phyloP scores from a whole-genome alignment of 2,888 invertebrate species.

The Macrophya annulata region DNA sequence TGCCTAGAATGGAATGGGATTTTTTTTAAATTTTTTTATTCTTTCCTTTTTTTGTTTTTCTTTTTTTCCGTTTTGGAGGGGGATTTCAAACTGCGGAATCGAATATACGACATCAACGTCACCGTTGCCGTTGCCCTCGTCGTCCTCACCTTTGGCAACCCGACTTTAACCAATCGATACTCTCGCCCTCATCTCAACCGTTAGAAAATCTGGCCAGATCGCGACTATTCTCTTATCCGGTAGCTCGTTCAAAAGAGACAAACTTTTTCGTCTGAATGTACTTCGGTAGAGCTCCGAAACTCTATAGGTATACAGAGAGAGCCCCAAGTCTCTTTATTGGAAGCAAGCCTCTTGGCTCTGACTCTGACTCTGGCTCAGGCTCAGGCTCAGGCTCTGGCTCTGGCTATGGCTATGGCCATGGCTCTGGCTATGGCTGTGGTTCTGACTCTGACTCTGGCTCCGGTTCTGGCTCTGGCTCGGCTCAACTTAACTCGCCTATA shows the following conservation, averaged over 20 bases:
- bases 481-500: constrained; percentile 46
- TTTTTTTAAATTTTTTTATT: neutral
- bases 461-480: neutral
- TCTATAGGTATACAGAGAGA: constrained; percentile 38
- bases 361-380: constrained; percentile 44
- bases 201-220: constrained; percentile 35
- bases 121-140: neutral
- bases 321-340: constrained; percentile 63
- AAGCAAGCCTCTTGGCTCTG: constrained; percentile 61
- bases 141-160: constrained; percentile 19
- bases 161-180: constrained; percentile 36
- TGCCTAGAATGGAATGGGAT: constrained; percentile 31
- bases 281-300: constrained; percentile 24
- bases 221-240: constrained; percentile 34
- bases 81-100: neutral
- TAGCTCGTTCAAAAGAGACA: neutral
- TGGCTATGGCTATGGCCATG: neutral
- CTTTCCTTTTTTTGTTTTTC: neutral
- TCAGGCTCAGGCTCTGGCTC: neutral
- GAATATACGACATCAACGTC: constrained; percentile 24
- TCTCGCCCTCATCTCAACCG: neutral
- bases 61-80: neutral
- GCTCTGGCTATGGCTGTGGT: neutral
- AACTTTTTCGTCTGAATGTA: constrained; percentile 46
- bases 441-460: neutral